Conservation (phyloP, 2,888 invertebrate species). For the Lepeophtheirus nordmannii region DNA sequence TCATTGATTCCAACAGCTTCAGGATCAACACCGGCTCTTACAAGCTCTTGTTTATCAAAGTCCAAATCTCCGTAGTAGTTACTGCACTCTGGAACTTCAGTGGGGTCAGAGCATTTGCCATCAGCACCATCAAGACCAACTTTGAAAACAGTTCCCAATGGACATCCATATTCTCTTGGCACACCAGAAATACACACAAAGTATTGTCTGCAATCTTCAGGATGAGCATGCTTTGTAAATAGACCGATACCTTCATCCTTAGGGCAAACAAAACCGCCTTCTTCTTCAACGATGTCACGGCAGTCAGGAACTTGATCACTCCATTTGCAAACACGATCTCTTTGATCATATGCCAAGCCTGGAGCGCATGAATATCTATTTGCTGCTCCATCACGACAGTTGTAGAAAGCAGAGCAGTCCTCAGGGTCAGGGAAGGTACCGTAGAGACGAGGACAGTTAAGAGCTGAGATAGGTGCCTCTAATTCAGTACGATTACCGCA, state of each 20-base stretch:
- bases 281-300: slow-evolving; percentile 50
- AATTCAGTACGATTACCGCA: slow-evolving; percentile 73
- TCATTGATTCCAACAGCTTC: slow-evolving; percentile 14
- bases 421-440: slow-evolving; percentile 77
- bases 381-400: slow-evolving; percentile 89
- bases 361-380: slow-evolving; percentile 87
- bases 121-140: slow-evolving; percentile 76
- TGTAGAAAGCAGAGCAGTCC: slow-evolving; percentile 87
- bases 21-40: slow-evolving; percentile 21
- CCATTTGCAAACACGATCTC: slow-evolving; percentile 89
- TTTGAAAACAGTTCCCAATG: slow-evolving; percentile 87
- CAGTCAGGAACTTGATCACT: slow-evolving; percentile 86
- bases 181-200: slow-evolving; percentile 82
- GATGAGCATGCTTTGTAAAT: slow-evolving; percentile 86
- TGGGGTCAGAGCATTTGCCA: slow-evolving; percentile 85
- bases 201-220: slow-evolving; percentile 74
- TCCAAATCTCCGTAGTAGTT: slow-evolving; percentile 23
- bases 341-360: slow-evolving; percentile 81
- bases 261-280: slow-evolving; percentile 73
- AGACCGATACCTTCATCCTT: slow-evolving; percentile 60
- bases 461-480: slow-evolving; percentile 69
- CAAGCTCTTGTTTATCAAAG: slow-evolving; percentile 19
- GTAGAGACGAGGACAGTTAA: slow-evolving; percentile 70
- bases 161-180: slow-evolving; percentile 84
- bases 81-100: slow-evolving; percentile 76